A percentile compares a stretch with the other conserved stretches of the same genome.
Conservation (phyloP, 2,797 vertebrate species). For the Characodon lateralis region DNA sequence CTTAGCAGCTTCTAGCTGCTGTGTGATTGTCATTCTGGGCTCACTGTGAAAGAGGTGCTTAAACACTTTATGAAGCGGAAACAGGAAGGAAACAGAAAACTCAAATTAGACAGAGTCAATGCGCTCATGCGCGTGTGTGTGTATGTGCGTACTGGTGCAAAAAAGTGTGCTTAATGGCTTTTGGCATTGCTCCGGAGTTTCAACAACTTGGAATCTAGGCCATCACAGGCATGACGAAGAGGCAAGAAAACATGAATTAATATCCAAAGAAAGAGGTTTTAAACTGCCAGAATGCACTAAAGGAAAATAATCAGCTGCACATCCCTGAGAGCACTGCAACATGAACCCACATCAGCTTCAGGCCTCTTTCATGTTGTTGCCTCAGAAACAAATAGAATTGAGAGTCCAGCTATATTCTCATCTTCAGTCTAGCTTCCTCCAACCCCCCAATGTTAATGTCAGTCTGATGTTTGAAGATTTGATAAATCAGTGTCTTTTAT, state of each 20-base stretch:
- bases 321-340: constrained; percentile 26
- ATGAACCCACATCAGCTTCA: constrained; percentile 28
- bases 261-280: constrained; percentile 35
- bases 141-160: constrained; percentile 33
- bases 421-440: constrained; percentile 10
- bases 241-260: constrained; percentile 40
- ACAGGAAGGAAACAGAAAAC: constrained; percentile 5
- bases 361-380: constrained; percentile 34
- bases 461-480: constrained; percentile 26
- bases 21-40: constrained; percentile 28
- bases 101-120: constrained; percentile 5
- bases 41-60: constrained; percentile 21
- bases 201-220: constrained; percentile 61
- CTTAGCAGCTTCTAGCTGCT: constrained; percentile 38
- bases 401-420: constrained; percentile 27
- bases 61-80: constrained; percentile 30
- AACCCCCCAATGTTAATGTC: not conserved
- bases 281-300: constrained; percentile 25
- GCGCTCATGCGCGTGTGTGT: constrained; percentile 11
- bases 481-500: constrained; percentile 37
- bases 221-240: constrained; percentile 47
- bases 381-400: constrained; percentile 32
- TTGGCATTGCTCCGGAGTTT: constrained; percentile 52
- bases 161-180: constrained; percentile 57
- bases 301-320: constrained; percentile 14